These are phyloP conservation scores for Alligator sinensis DNA, from an alignment of 2,113 vertebrate species.

Conservation along the genomic window DNA sequence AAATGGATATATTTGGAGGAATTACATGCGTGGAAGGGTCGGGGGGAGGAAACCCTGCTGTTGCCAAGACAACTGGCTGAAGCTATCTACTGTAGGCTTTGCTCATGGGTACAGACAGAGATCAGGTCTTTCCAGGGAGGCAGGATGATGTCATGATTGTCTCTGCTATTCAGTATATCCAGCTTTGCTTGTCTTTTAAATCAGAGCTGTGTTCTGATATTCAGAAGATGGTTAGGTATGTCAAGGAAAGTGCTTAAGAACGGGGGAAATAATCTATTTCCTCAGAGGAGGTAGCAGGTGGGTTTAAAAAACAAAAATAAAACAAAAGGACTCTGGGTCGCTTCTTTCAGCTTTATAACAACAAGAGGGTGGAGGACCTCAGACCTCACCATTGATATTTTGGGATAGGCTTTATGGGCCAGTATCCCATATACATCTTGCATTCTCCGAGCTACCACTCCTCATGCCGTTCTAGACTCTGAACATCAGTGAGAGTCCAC, in stretches of 20 bases:
- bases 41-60: neutral
- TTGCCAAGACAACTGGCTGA: neutral
- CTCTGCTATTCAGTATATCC: rapidly evolving
- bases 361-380: neutral
- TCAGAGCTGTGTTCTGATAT: neutral
- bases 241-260: neutral
- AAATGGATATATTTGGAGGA: neutral
- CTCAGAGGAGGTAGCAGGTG: neutral
- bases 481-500: neutral
- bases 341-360: neutral
- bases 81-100: neutral
- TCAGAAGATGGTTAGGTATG: neutral
- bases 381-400: neutral
- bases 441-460: conserved; percentile 21
- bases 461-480: neutral
- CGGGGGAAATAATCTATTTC: neutral
- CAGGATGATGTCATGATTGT: neutral
- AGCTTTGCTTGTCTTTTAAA: neutral
- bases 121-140: neutral
- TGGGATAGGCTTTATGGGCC: conserved; percentile 11
- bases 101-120: neutral
- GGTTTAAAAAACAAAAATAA: neutral
- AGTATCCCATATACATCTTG: conserved; percentile 34
- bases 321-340: neutral
- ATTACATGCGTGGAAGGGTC: neutral